Percentiles rank a stretch among this genome's conserved stretches.
These are phyloP conservation scores for Seira musarum DNA, from an alignment of 2,888 invertebrate genomes.

Conservation along the genomic window DNA sequence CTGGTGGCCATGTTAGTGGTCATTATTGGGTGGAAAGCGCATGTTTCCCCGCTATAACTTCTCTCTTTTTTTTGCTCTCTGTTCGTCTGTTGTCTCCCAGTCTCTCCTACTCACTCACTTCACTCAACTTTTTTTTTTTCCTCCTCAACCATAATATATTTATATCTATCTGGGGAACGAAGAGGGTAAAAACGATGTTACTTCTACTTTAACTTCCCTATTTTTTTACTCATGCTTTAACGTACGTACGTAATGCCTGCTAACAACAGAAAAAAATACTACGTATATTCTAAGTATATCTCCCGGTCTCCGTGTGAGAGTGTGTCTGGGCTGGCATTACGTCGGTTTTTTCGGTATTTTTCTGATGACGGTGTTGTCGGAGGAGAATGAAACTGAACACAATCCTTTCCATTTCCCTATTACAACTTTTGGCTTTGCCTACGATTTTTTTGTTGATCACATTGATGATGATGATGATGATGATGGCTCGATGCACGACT, in stretches of 20 bases:
- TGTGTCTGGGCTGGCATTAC: background rate
- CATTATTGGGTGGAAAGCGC: conserved; percentile 70
- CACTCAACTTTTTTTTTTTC: conserved; percentile 21
- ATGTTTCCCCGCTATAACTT: conserved; percentile 67
- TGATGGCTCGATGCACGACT: conserved; percentile 8
- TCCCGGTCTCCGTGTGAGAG: background rate
- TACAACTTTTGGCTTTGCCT: conserved; percentile 7
- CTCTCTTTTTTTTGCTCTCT: conserved; percentile 27
- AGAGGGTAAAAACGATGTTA: conserved; percentile 13
- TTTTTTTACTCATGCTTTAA: conserved; percentile 8
- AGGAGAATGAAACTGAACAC: conserved; percentile 4
- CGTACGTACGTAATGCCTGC: background rate
- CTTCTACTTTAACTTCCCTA: conserved; percentile 10
- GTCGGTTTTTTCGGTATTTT: background rate
- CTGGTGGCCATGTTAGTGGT: conserved; percentile 71
- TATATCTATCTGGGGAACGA: background rate
- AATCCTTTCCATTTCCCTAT: conserved; percentile 8
- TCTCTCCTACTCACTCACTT: background rate
- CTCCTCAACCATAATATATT: conserved; percentile 21
- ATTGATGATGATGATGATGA: conserved; percentile 11
- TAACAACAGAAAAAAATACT: conserved; percentile 6
- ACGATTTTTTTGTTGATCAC: conserved; percentile 8
- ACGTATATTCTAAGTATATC: background rate
- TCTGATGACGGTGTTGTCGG: background rate
- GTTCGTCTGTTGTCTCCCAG: conserved; percentile 13